Evolutionary conservation across 2,113 vertebrate species (phyloP).

Genomic region (Heterotilapia buettikoferi): DNA sequence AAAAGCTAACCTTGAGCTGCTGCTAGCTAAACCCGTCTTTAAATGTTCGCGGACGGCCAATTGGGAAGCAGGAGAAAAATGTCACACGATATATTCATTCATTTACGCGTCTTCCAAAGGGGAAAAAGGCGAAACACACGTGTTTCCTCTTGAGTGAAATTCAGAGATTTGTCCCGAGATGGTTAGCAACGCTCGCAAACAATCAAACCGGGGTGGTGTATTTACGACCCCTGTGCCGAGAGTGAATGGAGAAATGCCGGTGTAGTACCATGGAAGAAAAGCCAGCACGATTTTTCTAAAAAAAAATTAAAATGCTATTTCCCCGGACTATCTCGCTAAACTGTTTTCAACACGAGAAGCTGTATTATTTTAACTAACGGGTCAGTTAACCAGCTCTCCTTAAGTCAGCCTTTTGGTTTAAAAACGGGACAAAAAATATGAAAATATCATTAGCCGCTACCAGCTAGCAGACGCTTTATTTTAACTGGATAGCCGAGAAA

Average conservation of each 20-base stretch:
- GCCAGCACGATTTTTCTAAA: neutral
- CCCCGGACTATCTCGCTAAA: neutral
- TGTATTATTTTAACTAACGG: neutral
- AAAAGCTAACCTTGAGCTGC: slow-evolving; percentile 36
- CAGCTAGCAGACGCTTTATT: slow-evolving; percentile 19
- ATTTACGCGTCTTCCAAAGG: neutral
- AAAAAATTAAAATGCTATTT: neutral
- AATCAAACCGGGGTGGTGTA: neutral
- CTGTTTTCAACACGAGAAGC: neutral
- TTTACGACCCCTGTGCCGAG: neutral
- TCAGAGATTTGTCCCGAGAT: neutral
- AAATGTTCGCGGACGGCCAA: neutral
- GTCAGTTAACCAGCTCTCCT: neutral
- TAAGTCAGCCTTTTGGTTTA: neutral
- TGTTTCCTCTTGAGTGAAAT: neutral
- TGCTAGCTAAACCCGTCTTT: slow-evolving; percentile 6
- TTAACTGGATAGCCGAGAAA: slow-evolving; percentile 29
- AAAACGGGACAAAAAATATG: neutral
- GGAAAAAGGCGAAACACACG: neutral
- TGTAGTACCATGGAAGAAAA: neutral
- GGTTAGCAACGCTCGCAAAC: neutral
- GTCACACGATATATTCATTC: neutral
- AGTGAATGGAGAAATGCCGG: slow-evolving; percentile 32
- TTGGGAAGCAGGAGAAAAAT: neutral
- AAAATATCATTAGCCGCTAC: neutral